Evolutionary conservation across 2,797 vertebrate species (phyloP).

Genomic region (Nyctibius grandis): DNA sequence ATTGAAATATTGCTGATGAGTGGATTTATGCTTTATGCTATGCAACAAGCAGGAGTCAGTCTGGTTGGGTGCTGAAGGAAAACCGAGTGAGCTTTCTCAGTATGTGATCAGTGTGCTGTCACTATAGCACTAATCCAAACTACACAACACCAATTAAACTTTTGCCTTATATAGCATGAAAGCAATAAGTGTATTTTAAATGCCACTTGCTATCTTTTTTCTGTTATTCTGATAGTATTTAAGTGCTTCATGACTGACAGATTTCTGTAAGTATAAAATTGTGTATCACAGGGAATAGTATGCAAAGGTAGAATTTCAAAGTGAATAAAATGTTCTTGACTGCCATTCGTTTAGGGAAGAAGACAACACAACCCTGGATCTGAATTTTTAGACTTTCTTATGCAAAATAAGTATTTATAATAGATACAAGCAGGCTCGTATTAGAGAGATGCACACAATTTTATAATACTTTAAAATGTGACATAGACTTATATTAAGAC

Average conservation of each 20-base stretch:
- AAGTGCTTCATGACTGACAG: neutral
- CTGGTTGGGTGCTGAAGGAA: neutral
- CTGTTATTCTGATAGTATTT: neutral
- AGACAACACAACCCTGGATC: neutral
- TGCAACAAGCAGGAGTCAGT: neutral
- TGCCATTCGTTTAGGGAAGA: neutral
- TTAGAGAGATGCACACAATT: neutral
- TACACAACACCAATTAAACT: neutral
- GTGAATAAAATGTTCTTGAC: neutral
- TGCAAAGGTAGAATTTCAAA: neutral
- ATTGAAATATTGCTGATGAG: neutral
- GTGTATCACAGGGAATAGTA: neutral
- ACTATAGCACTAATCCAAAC: neutral
- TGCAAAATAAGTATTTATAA: neutral
- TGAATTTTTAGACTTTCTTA: neutral
- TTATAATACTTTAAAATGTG: neutral
- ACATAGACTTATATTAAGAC: neutral
- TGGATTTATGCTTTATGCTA: neutral
- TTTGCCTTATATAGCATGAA: neutral
- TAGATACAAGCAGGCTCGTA: neutral
- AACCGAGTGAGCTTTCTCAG: neutral
- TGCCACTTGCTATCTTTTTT: neutral
- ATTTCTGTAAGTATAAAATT: neutral
- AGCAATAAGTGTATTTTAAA: neutral
- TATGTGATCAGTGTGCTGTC: neutral